Conservation (phyloP, 2,797 vertebrate genomes). For the Tenualosa thibaudeaui region DNA sequence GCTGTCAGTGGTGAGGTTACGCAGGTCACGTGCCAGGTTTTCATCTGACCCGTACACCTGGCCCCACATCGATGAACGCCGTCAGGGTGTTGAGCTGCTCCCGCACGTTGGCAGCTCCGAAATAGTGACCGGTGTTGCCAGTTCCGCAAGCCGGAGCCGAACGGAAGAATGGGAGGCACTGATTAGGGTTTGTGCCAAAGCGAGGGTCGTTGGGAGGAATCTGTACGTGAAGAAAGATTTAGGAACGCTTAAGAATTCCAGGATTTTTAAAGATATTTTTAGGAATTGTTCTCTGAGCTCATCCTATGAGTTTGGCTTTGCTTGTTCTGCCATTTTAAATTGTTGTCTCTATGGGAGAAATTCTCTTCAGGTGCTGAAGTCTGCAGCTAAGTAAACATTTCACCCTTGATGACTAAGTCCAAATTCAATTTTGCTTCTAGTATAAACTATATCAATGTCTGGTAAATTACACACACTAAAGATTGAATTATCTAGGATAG, state of each 20-base stretch:
- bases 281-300: too few relatives aligned
- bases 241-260: background rate
- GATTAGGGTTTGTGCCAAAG: constrained; percentile 51
- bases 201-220: constrained; percentile 76
- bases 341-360: too few relatives aligned
- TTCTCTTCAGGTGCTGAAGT: too few relatives aligned
- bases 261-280: too few relatives aligned
- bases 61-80: constrained; percentile 81
- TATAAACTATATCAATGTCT: too few relatives aligned
- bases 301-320: too few relatives aligned
- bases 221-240: constrained; percentile 57
- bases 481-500: background rate
- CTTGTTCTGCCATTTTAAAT: too few relatives aligned
- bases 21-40: constrained; percentile 67
- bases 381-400: too few relatives aligned
- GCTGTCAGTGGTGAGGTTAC: constrained; percentile 66
- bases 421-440: too few relatives aligned
- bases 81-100: constrained; percentile 87
- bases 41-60: constrained; percentile 81
- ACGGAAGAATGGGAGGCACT: constrained; percentile 80
- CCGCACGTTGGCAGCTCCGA: constrained; percentile 63
- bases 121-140: constrained; percentile 59
- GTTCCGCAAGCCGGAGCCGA: constrained; percentile 78
- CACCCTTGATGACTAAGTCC: too few relatives aligned
- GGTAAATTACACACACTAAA: background rate